phyloP scores from a whole-genome alignment of 2,888 invertebrate species.

The Cyclophora punctaria region DNA sequence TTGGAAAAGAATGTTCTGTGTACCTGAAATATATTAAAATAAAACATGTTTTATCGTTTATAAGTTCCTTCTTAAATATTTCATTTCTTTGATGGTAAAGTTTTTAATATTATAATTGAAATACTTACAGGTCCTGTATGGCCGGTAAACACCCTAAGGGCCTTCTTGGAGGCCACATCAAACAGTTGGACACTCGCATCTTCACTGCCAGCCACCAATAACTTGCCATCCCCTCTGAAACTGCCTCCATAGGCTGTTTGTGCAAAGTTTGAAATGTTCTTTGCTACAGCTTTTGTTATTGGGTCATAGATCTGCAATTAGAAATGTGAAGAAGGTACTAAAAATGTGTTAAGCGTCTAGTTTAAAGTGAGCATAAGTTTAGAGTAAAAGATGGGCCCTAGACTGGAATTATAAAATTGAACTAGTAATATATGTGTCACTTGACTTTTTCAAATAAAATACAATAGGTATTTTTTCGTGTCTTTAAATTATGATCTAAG shows the following conservation, averaged over 20 bases:
- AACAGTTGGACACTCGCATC: conserved; percentile 91
- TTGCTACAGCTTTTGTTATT: conserved; percentile 86
- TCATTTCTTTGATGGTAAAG: background rate
- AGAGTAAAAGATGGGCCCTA: too few species aligned
- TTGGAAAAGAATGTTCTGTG: conserved; percentile 89
- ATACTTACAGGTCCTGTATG: conserved; percentile 81
- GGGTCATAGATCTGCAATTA: conserved; percentile 85
- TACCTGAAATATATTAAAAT: conserved; percentile 55
- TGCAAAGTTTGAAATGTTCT: conserved; percentile 87
- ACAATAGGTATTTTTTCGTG: too few species aligned
- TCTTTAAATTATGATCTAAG: too few species aligned
- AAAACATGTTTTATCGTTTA: too few species aligned
- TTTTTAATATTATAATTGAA: background rate
- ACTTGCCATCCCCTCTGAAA: conserved; percentile 86
- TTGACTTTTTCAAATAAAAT: too few species aligned
- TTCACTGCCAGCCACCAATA: conserved; percentile 93
- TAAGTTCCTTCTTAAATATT: background rate
- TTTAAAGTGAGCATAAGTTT: too few species aligned
- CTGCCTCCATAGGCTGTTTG: conserved; percentile 90
- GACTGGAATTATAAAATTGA: too few species aligned
- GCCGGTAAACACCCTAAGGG: conserved; percentile 89
- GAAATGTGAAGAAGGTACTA: too few species aligned
- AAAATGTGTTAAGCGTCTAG: too few species aligned
- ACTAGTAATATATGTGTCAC: too few species aligned
- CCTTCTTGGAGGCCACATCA: conserved; percentile 87